Evolutionary conservation across 1,140 invertebrate genomes (phyloP), one percentile per base, ranked within the genome.

Genomic region (Copidosoma floridanum): DNA sequence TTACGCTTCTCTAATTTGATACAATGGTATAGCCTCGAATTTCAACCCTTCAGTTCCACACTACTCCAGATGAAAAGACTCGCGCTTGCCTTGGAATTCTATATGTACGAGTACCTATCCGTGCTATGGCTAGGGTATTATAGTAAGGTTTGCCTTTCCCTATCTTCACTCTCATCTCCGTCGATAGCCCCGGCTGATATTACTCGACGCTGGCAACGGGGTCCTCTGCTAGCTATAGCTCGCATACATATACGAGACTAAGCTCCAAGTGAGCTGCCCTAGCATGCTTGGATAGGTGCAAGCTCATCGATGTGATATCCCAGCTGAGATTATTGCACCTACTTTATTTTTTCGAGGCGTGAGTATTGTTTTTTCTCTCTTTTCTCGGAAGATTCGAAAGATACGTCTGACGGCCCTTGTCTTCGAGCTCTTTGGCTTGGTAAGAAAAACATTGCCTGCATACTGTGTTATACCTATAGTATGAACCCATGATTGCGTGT

Each of bases 1-100:
- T 66, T 68, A 67, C 65, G 48, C 53, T 57, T 62, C 37, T 60
- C 66, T 71, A 74, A 72, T 72, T 71, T 69, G 69, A 72, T 69
- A 71, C 67, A 68, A 72, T 71, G 65, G 64, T 60, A n/a, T n/a
- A 57, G 57, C 66, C 66, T 48, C 51, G 41, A 41, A 48, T 55
- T 58, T 58, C 54, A 35, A 35, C 54, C 48, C n/a, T n/a, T n/a
- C n/a, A n/a, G n/a, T n/a, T n/a, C n/a, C n/a, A n/a, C n/a, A n/a
- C n/a, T n/a, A n/a, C n/a, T n/a, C n/a, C n/a, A n/a, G n/a, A 40
- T 38, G 16, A 52, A 26, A 26, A 21, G 16, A 21, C 48, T 27
- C 12, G 21, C 18, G 29, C 27, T 27, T 10, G 18, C n/a, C 52
- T 43, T 26, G 3, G 23, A 56, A 56, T 56, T 35, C 53, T 41